Conservation (phyloP, 2,888 invertebrate species). For the Bruchidius siliquastri region DNA sequence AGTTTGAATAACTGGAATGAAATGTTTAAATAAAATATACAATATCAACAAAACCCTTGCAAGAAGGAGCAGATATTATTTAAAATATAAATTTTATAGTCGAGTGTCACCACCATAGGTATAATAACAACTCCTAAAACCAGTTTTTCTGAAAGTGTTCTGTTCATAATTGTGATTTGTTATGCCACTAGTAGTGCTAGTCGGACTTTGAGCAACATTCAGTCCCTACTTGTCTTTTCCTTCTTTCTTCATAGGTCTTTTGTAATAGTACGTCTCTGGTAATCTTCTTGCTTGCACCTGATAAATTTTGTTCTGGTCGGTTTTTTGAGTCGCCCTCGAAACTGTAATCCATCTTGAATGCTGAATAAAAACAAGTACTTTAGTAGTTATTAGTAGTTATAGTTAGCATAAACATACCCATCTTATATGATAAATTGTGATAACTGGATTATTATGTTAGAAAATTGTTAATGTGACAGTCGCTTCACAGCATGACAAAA, state of each 20-base stretch:
- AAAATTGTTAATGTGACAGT: not conserved
- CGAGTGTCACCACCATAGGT: too few species aligned
- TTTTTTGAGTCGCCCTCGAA: constrained; percentile 90
- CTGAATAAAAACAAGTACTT: constrained; percentile 19
- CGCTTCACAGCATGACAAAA: not conserved
- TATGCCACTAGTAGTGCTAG: not conserved
- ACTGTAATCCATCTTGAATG: constrained; percentile 53
- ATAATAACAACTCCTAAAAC: too few species aligned
- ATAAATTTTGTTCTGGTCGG: constrained; percentile 83
- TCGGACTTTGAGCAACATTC: not conserved
- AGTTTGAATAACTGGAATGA: not conserved
- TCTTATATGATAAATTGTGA: not conserved
- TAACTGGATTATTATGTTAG: not conserved
- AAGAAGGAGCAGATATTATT: too few species aligned
- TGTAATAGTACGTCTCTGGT: constrained; percentile 68
- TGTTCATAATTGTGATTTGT: not conserved
- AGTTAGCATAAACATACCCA: not conserved
- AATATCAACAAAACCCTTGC: too few species aligned
- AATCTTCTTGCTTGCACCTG: constrained; percentile 75
- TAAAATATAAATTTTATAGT: too few species aligned
- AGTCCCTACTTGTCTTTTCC: constrained; percentile 71
- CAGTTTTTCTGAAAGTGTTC: too few species aligned
- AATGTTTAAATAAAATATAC: too few species aligned
- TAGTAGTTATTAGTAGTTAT: not conserved
- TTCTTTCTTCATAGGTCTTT: constrained; percentile 79